Base-by-base conservation (phyloP, 2,797 vertebrate species). In the Enteromius treurensis region DNA sequence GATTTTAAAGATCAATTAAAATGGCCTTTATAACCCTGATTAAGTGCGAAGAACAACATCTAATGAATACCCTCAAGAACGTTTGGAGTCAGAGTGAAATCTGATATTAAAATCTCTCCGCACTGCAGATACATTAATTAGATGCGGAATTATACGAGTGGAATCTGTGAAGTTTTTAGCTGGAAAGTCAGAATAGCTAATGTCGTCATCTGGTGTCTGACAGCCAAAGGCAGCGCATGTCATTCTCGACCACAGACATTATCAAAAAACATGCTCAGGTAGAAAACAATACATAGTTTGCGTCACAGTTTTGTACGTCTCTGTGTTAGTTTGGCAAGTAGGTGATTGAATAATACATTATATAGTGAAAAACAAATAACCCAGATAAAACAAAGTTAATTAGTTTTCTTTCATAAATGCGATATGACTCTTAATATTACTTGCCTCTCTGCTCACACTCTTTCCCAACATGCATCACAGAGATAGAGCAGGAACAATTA, bases 21-120 rank as follows among this genome's bases (percentile, higher is more conserved):
- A 81, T 64, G 69, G 55, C 45, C 75, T 82, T 84, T 84, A 81
- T 86, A 85, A 77, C 68, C 37, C 40, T 82, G 82, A 85, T 83
- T 53, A 79, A 79, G 81, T 84, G 71, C 42, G 77, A 45, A 32
- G 42, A 60, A 74, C 75, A 79, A 13, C 47, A 32, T 49, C 26
- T 87, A 85, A 88, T 84, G 84, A 75, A 64, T 58, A 79, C 23
- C 73, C 37, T 81, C 64, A 40, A 51, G 83, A 75, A 73, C 45
- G 4, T 79, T 73, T 70, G 69, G 21, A 49, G 78, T 71, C 69
- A 76, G 68, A 60, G 51, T 23, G 42, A 69, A 79, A 69, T 67
- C 40, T 37, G 67, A 53, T 75, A 80, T 80, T 85, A 77, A 79
- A 42, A 83, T 69, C 45, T 84, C 82, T 73, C 23, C 70, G 65